Evolutionary conservation across 2,888 invertebrate genomes (phyloP).

Genomic region (Ophraella communa): DNA sequence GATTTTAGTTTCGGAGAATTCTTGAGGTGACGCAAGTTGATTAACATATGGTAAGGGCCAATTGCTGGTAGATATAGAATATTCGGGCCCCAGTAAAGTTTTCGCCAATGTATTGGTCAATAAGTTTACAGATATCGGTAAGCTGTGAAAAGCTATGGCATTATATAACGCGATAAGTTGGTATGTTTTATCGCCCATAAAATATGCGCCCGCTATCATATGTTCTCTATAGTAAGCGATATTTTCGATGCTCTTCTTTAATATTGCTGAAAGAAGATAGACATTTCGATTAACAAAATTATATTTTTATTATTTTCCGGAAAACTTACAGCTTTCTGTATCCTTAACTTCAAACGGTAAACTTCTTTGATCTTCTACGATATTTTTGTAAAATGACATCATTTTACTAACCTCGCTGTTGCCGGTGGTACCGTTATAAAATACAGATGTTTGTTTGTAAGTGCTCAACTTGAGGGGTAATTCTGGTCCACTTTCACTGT

Average conservation of each 20-base stretch:
- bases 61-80: slow-evolving; percentile 53
- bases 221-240: slow-evolving; percentile 60
- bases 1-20: slow-evolving; percentile 48
- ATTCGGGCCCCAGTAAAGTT: slow-evolving; percentile 47
- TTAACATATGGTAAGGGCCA: slow-evolving; percentile 51
- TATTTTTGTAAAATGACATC: slow-evolving; percentile 39
- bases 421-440: slow-evolving; percentile 44
- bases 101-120: slow-evolving; percentile 61
- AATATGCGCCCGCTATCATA: slow-evolving; percentile 61
- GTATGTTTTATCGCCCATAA: slow-evolving; percentile 46
- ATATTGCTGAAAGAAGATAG: slow-evolving; percentile 54
- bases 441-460: slow-evolving; percentile 51
- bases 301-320: not conserved
- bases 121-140: slow-evolving; percentile 63
- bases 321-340: slow-evolving; percentile 37
- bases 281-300: too few relatives aligned
- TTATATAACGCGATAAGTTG: slow-evolving; percentile 59
- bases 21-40: slow-evolving; percentile 28
- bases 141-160: slow-evolving; percentile 61
- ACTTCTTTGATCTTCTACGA: slow-evolving; percentile 41
- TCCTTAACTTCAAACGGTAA: slow-evolving; percentile 35
- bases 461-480: slow-evolving; percentile 52
- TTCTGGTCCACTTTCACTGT: slow-evolving; percentile 41
- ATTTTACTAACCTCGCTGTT: slow-evolving; percentile 30
- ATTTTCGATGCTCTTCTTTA: slow-evolving; percentile 56